Percentiles rank a stretch among this genome's conserved stretches.
Evolutionary conservation across 2,888 invertebrate species (phyloP).

Genomic region (Esperia sulphurella): DNA sequence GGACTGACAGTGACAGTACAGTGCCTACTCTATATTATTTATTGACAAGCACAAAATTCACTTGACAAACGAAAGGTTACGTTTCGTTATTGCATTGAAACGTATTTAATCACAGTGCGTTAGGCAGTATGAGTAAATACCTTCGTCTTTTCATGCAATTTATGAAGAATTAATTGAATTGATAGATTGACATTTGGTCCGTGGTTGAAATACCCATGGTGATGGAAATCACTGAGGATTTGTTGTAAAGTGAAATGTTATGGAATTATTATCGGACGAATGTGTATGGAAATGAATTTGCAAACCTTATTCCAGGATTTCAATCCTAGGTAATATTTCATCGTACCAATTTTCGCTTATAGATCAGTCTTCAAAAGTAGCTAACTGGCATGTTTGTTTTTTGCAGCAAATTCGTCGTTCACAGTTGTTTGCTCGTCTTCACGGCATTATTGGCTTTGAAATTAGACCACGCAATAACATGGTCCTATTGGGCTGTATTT

Average conservation of each 20-base stretch:
- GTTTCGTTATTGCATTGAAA: no score
- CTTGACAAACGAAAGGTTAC: no score
- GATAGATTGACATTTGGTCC: no score
- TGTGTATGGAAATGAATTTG: constrained; percentile 87
- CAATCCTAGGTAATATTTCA: constrained; percentile 87
- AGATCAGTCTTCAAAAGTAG: not conserved
- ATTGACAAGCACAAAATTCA: no score
- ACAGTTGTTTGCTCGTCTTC: constrained; percentile 94
- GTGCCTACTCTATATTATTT: no score
- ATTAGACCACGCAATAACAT: constrained; percentile 91
- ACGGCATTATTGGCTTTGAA: constrained; percentile 93
- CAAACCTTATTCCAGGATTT: constrained; percentile 94
- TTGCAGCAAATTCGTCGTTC: constrained; percentile 96
- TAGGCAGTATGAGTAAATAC: no score
- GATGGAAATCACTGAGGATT: constrained; percentile 8
- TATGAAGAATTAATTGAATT: no score
- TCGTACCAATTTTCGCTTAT: not conserved
- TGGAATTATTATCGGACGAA: constrained; percentile 36
- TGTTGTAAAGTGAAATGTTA: constrained; percentile 39
- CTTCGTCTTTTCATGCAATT: no score
- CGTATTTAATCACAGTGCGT: no score
- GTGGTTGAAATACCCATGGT: no score
- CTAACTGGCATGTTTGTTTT: not conserved
- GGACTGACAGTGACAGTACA: no score
- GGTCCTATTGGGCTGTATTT: constrained; percentile 98